Evolutionary conservation across 1,140 invertebrate species (phyloP).

Genomic region (Triops longicaudatus): DNA sequence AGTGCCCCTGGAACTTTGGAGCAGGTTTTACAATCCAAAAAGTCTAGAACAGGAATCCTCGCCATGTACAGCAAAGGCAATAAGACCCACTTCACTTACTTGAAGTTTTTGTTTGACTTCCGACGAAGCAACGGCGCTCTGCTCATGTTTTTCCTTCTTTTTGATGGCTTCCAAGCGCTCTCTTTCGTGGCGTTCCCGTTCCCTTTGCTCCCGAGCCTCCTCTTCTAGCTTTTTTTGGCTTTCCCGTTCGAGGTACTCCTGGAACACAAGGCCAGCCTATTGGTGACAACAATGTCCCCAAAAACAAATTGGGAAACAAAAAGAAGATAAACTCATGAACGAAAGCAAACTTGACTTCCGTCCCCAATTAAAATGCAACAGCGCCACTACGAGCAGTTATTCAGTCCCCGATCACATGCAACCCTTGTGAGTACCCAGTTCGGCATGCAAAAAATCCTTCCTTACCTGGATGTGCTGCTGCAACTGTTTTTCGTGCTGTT

Average conservation of each 20-base stretch:
- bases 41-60: background rate
- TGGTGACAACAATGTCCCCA: constrained; percentile 30
- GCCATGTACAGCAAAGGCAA: background rate
- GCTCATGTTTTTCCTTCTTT: constrained; percentile 86
- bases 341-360: background rate
- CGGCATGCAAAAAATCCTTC: background rate
- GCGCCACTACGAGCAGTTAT: background rate
- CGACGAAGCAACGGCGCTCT: constrained; percentile 87
- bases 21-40: background rate
- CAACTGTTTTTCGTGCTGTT: constrained; percentile 79
- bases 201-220: constrained; percentile 40
- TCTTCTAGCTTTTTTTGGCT: constrained; percentile 53
- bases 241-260: constrained; percentile 69
- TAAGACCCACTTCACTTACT: constrained; percentile 44
- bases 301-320: constrained; percentile 14
- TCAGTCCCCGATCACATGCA: background rate
- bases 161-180: constrained; percentile 70
- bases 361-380: background rate
- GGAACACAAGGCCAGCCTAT: constrained; percentile 34
- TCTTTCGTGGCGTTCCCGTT: constrained; percentile 60
- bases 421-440: background rate
- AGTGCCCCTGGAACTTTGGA: too few species aligned
- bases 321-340: background rate
- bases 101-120: constrained; percentile 92
- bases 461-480: constrained; percentile 78